phyloP scores from a whole-genome alignment of 2,797 vertebrate genomes.

The Rhynchotus rufescens region DNA sequence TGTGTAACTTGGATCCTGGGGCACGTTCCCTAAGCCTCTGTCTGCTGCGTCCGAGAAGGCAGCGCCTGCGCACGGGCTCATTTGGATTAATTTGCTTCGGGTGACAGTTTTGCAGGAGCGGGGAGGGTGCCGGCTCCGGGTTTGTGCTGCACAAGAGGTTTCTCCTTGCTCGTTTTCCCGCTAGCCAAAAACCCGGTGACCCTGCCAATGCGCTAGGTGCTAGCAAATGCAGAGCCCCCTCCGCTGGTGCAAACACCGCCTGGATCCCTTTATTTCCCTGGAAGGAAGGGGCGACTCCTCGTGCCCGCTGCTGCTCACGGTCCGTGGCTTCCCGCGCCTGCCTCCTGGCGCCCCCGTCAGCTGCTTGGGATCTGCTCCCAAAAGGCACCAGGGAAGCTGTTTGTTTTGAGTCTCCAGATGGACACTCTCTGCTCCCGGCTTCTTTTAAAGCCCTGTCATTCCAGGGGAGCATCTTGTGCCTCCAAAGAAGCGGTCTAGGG shows the following conservation, averaged over 20 bases:
- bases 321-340: not conserved
- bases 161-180: not conserved
- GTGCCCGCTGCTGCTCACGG: not conserved
- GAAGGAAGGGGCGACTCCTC: not conserved
- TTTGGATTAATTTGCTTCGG: not conserved
- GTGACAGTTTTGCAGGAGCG: accelerated
- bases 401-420: conserved; percentile 43
- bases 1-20: accelerated
- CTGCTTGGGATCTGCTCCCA: conserved; percentile 56
- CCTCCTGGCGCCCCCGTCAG: conserved; percentile 66
- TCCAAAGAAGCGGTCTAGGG: not conserved
- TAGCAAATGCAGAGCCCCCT: not conserved
- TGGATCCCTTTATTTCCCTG: not conserved
- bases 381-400: not conserved
- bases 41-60: not conserved
- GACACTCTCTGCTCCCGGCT: not conserved
- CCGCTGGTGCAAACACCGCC: not conserved
- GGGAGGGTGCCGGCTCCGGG: not conserved
- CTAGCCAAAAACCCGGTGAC: accelerated
- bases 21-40: not conserved
- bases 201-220: not conserved
- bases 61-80: not conserved
- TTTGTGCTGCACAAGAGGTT: not conserved
- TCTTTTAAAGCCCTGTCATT: not conserved
- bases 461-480: conserved; percentile 18